Conservation (phyloP, 2,113 vertebrate species). For the Eudyptes chrysolophus region DNA sequence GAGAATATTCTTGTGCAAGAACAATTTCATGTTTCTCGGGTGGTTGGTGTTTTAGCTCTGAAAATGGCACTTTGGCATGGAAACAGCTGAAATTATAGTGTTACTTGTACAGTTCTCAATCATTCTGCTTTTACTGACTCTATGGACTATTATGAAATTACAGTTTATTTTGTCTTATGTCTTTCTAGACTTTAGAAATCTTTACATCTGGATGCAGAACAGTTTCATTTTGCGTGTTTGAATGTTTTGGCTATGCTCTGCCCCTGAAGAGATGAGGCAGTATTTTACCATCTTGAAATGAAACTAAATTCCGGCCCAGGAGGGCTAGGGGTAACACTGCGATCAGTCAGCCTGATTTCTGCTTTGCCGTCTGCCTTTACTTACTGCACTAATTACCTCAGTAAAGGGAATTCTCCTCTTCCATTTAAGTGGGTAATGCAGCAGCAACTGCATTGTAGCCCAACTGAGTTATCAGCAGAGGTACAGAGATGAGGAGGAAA, state of each 20-base stretch:
- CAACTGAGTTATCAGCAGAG: not conserved
- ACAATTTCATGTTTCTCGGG: not conserved
- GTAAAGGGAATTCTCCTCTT: not conserved
- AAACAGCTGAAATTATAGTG: not conserved
- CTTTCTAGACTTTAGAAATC: not conserved
- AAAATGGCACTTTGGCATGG: not conserved
- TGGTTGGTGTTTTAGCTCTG: not conserved
- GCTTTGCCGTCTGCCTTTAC: not conserved
- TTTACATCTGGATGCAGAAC: not conserved
- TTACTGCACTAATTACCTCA: not conserved
- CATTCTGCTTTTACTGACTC: not conserved
- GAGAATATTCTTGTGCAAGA: not conserved
- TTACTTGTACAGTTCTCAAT: not conserved
- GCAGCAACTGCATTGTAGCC: not conserved
- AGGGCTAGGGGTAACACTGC: not conserved
- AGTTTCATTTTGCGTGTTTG: not conserved
- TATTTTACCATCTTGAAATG: not conserved
- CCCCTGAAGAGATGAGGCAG: not conserved
- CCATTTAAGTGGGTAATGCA: not conserved
- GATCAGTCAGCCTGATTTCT: not conserved
- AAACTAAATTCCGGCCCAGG: not conserved
- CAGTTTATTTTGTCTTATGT: not conserved
- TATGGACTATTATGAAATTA: not conserved
- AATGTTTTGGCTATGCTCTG: not conserved
- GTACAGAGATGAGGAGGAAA: not conserved